phyloP scores from a whole-genome alignment of 2,888 invertebrate genomes.

The Drosophila barbarae region DNA sequence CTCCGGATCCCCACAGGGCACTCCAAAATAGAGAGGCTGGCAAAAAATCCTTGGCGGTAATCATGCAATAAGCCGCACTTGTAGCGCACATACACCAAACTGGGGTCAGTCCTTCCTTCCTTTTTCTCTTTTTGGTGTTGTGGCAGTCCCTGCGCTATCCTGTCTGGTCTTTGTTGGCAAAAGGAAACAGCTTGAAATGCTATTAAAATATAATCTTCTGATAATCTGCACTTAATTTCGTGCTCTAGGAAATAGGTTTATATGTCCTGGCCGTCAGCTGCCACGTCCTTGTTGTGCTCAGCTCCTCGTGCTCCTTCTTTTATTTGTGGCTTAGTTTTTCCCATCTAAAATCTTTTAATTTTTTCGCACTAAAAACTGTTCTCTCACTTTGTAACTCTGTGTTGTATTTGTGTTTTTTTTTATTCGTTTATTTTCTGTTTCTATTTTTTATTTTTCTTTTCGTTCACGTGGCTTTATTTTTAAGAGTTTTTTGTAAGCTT shows the following conservation, averaged over 20 bases:
- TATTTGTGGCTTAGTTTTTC: conserved; percentile 7
- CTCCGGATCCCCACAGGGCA: conserved; percentile 1
- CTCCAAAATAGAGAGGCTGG: conserved; percentile 8
- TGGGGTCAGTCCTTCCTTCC: conserved; percentile 28
- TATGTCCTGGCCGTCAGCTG: conserved; percentile 60
- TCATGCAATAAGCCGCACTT: conserved; percentile 62
- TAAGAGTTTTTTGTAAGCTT: conserved; percentile 15
- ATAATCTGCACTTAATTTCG: conserved; percentile 75
- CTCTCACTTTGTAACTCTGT: conserved; percentile 51
- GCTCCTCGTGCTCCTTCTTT: conserved; percentile 5
- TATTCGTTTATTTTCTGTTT: conserved; percentile 7
- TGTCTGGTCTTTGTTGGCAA: conserved; percentile 41
- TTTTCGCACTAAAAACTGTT: conserved; percentile 36
- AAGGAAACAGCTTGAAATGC: conserved; percentile 75
- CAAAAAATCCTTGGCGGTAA: conserved; percentile 48
- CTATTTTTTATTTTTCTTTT: conserved; percentile 14
- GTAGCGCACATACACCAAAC: conserved; percentile 29
- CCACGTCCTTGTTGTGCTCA: conserved; percentile 25
- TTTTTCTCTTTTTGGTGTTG: neutral
- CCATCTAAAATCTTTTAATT: conserved; percentile 47
- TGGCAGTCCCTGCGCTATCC: conserved; percentile 27
- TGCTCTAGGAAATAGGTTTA: conserved; percentile 50
- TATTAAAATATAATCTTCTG: conserved; percentile 76
- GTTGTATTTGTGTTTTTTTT: conserved; percentile 27
- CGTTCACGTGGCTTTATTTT: conserved; percentile 10